Conservation (phyloP, 2,113 vertebrate species). For the Pachycephala philippinensis region DNA sequence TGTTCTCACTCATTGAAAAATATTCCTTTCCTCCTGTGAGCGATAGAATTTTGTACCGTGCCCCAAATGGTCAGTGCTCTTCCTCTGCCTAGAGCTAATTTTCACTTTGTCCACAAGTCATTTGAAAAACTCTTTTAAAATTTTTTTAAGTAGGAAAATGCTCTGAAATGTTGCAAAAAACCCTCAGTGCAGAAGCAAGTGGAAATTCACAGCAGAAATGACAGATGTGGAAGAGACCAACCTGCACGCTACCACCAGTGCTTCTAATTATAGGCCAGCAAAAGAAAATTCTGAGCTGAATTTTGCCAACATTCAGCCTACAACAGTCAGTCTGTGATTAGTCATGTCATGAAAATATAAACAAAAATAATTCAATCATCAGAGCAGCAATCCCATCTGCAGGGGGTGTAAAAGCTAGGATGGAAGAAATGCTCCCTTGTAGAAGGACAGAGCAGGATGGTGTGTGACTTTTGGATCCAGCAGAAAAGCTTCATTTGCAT, state of each 20-base stretch:
- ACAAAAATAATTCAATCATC: not conserved
- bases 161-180: not conserved
- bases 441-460: not conserved
- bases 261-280: not conserved
- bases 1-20: not conserved
- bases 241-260: not conserved
- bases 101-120: not conserved
- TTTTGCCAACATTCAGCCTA: not conserved
- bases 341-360: not conserved
- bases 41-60: not conserved
- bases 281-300: not conserved
- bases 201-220: not conserved
- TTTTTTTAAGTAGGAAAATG: not conserved
- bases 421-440: not conserved
- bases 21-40: not conserved
- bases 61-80: not conserved
- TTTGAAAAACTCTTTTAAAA: not conserved
- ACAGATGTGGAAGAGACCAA: not conserved
- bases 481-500: fast-evolving
- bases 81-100: not conserved
- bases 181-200: not conserved
- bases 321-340: conserved; percentile 7
- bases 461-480: not conserved
- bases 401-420: not conserved
- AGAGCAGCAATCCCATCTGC: not conserved